These are phyloP conservation scores for Grammomys surdaster DNA, from an alignment of 2,113 vertebrate genomes.

Conservation along the genomic window DNA sequence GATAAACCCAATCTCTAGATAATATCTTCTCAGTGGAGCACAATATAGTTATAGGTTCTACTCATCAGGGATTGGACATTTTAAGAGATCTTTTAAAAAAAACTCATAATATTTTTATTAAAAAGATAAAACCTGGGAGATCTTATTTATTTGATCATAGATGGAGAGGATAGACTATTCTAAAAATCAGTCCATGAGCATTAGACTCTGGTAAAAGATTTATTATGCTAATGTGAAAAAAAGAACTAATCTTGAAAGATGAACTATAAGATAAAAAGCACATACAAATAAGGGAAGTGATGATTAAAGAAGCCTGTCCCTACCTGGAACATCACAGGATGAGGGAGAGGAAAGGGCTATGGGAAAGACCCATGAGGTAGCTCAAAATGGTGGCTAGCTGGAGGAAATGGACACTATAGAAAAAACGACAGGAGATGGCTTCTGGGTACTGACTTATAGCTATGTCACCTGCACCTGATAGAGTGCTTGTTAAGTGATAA, in stretches of 20 bases:
- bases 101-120: not conserved
- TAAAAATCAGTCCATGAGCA: not conserved
- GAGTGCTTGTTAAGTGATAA: not conserved
- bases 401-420: not conserved
- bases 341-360: not conserved
- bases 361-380: not conserved
- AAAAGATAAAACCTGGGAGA: not conserved
- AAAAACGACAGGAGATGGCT: not conserved
- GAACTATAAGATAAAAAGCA: not conserved
- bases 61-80: not conserved
- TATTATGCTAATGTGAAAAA: not conserved
- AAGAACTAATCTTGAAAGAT: not conserved
- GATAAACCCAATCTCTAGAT: not conserved
- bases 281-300: not conserved
- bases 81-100: not conserved
- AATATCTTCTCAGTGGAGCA: not conserved
- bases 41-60: not conserved
- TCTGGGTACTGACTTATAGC: not conserved
- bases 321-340: not conserved
- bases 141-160: not conserved
- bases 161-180: not conserved
- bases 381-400: not conserved
- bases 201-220: not conserved
- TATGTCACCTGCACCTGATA: not conserved
- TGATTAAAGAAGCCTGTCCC: not conserved